Base-by-base conservation (phyloP, 2,797 vertebrate species). In the Denticeps clupeoides region DNA sequence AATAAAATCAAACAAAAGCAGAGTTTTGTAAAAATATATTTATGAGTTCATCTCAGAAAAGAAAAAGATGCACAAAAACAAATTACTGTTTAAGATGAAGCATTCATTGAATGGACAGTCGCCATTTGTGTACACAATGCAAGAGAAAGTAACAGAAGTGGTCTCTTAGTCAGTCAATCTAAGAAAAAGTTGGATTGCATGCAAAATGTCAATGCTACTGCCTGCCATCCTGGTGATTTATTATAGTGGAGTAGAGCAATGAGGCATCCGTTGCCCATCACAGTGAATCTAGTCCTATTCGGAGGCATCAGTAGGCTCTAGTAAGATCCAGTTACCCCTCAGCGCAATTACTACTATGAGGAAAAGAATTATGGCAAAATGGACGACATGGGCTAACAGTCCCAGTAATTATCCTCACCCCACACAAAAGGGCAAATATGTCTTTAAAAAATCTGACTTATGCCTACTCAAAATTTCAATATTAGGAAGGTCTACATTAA, bases 11-110 rank as follows among this genome's bases (percentile, higher is more conserved):
- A 74, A 82, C 68, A 71, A 74, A 75, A 65, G 72, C 79, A 82
- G 80, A 77, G 72, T 79, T 70, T 81, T 83, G 82, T 78, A 85
- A 87, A 86, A 87, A 86, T 86, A 86, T 75, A 85, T 68, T 69
- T 81, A 81, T 79, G 77, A 81, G 75, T 55, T 53, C 63, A 67
- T 68, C 54, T 41, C 50, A 67, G 74, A 57, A 66, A 59, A 68
- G 72, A 80, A 64, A 47, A 55, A 56, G 62, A 60, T 52, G 35
- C 66, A 65, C 41, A 71, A 67, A 62, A 55, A 55, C 45, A 42
- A 58, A 47, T 24, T 18, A 43, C 77, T 74, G 67, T 78, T 75
- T 73, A 71, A 50, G 42, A 64, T 60, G 62, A 72, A 77, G 78
- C 67, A 71, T 81, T 79, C 78, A 76, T 75, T 78, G 66, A 70